Base-by-base conservation (phyloP, 2,797 vertebrate genomes). In the Sparidentex hasta region DNA sequence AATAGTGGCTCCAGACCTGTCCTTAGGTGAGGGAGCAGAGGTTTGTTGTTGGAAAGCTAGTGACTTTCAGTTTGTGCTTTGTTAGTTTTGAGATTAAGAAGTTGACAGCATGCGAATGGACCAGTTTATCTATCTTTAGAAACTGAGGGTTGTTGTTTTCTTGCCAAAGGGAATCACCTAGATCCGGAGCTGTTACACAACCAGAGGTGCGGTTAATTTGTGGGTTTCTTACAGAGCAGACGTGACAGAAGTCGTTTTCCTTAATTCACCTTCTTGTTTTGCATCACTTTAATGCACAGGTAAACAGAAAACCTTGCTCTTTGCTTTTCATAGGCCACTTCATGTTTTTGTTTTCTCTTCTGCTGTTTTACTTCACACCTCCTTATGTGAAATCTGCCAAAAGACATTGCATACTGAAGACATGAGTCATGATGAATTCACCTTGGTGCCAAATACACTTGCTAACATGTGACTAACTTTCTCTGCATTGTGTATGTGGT, bases 101-200 rank as follows among this genome's bases (percentile, higher is more conserved):
- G 81, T 83, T 89, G 92, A 92, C 91, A 92, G 87, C 84, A 90
- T 90, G 89, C 81, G 77, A 93, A 93, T 74, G 89, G 91, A 92
- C 88, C 89, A 87, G 93, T 94, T 93, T 90, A 84, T 94, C 92
- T 94, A 92, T 94, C 93, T 94, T 93, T 94, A 92, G 94, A 93
- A 89, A 91, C 70, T 47, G 61, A 83, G 66, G 90, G 74, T 85
- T 87, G 90, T 91, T 87, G 85, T 90, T 89, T 80, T 84, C 78
- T 82, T 89, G 91, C 93, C 93, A 93, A 89, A 92, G 84, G 92
- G 92, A 94, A 95, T 94, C 93, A 92, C 92, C 90, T 63, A 88
- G 87, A 93, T 93, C 91, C 85, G 80, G 82, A 88, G 87, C 11
- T 44, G 90, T 94, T 94, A 89, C 88, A 86, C 91, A 92, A 93